Percentiles rank a stretch among this genome's conserved stretches.
These are phyloP conservation scores for Macropus fuliginosus DNA, from an alignment of 2,797 vertebrate species.

Conservation along the genomic window DNA sequence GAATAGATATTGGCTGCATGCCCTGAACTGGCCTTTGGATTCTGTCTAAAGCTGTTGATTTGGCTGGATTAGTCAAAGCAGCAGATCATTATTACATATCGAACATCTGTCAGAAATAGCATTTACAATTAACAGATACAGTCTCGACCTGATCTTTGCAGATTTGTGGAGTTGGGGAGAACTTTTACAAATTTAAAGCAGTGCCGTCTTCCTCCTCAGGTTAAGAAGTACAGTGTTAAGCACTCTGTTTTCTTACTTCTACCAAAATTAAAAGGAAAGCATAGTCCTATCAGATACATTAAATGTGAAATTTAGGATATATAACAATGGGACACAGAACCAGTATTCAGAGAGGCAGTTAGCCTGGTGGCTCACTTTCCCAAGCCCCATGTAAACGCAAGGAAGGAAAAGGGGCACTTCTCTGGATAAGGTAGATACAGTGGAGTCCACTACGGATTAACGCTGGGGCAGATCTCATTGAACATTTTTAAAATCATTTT, in stretches of 20 bases:
- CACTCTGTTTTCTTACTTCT: neutral
- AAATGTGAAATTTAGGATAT: constrained; percentile 55
- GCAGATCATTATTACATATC: constrained; percentile 85
- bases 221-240: constrained; percentile 58
- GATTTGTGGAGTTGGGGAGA: constrained; percentile 62
- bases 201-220: constrained; percentile 56
- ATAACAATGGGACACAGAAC: neutral
- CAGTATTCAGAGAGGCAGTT: neutral
- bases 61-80: constrained; percentile 85
- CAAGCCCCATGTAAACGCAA: neutral
- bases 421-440: neutral
- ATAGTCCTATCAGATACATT: neutral
- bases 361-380: neutral
- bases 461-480: neutral
- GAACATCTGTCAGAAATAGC: constrained; percentile 87
- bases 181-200: constrained; percentile 69
- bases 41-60: constrained; percentile 83
- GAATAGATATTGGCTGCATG: constrained; percentile 79
- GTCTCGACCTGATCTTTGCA: constrained; percentile 73
- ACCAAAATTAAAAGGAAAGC: constrained; percentile 60
- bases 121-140: constrained; percentile 85
- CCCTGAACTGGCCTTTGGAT: constrained; percentile 84
- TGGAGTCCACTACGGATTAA: neutral
- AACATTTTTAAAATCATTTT: neutral
- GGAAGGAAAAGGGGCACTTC: constrained; percentile 2